Evolutionary conservation across 2,113 vertebrate species (phyloP).

Genomic region (Todiramphus saurophagus): DNA sequence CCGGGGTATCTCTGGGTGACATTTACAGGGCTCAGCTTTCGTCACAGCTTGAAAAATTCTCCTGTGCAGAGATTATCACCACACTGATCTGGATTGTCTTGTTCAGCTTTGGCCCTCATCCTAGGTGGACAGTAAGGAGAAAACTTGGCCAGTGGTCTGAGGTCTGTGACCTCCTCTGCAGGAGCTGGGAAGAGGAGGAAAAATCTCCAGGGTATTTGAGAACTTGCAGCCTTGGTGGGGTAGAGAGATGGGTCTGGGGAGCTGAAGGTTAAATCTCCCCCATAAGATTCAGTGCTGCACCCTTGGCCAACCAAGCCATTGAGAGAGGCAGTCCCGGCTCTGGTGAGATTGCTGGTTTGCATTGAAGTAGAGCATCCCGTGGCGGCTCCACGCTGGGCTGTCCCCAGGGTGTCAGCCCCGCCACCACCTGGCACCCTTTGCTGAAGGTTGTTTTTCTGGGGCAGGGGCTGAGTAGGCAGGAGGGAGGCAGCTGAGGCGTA

Average conservation of each 20-base stretch:
- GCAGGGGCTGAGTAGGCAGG: not conserved
- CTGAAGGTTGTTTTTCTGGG: not conserved
- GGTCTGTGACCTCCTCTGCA: slow-evolving; percentile 43
- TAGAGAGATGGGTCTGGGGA: not conserved
- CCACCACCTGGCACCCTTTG: not conserved
- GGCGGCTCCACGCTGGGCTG: not conserved
- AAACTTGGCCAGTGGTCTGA: slow-evolving; percentile 61
- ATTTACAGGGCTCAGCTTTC: slow-evolving; percentile 65
- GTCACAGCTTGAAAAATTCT: slow-evolving; percentile 52
- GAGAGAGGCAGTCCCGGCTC: not conserved
- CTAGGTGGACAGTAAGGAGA: slow-evolving; percentile 65
- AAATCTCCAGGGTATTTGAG: slow-evolving; percentile 10
- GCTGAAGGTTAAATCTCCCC: not conserved
- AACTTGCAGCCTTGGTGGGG: not conserved
- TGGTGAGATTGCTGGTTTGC: not conserved
- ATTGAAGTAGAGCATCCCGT: not conserved
- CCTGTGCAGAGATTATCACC: slow-evolving; percentile 50
- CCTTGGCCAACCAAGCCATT: not conserved
- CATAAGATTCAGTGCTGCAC: not conserved
- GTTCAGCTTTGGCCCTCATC: slow-evolving; percentile 64
- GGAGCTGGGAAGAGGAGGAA: slow-evolving; percentile 50
- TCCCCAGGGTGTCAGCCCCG: not conserved
- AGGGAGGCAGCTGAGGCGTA: not conserved
- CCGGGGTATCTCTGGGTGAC: slow-evolving; percentile 50
- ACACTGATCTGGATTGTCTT: slow-evolving; percentile 62